Evolutionary conservation across 2,113 vertebrate species (phyloP), one percentile per base, ranked within the genome.

Genomic region (Vicugna pacos): DNA sequence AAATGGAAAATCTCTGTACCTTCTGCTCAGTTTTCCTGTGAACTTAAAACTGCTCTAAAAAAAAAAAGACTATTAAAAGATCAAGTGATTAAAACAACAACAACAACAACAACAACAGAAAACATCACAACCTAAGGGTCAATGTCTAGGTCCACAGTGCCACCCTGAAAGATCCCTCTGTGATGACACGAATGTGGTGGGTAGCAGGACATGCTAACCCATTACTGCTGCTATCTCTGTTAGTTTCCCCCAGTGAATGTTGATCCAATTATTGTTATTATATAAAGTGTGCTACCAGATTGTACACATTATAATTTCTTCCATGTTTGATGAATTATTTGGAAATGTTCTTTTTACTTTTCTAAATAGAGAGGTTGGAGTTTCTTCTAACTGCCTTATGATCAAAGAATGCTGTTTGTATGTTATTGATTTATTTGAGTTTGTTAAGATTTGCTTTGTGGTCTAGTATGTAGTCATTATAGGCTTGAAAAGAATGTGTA

Each of bases 1-100:
- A 56, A n/a, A 35, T 54, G 9, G 12, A 11, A 28, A 54, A 8
- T 85, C 17, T 54, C 20, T 79, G 26, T 32, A 70, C 15, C 5
- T 83, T 85, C 52, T 86, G 20, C 15, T 84, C 9, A 48, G 14
- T 79, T 67, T 91, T 83, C n/a, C 60, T 94, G 16, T 35, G 32
- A 82, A 62, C 30, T 30, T 54, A 82, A 77, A 88, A n/a, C n/a
- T 89, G 4, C 69, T 83, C 60, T 84, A 54, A 77, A 96, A 83
- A 75, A 83, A 75, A 14, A 20, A 81, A 89, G 30, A 16, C 19
- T 81, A 52, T 50, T 42, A 35, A 60, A 91, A 91, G 79, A 65
- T 80, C 14, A 73, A 94, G 3, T 87, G 30, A 35, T 62, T 62
- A 32, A 72, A 69, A n/a, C 52, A 64, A 35, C 38, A 42, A 42